A percentile compares a stretch with the other conserved stretches of the same genome.
Evolutionary conservation across 2,113 vertebrate genomes (phyloP).

Genomic region (Microcebus murinus): DNA sequence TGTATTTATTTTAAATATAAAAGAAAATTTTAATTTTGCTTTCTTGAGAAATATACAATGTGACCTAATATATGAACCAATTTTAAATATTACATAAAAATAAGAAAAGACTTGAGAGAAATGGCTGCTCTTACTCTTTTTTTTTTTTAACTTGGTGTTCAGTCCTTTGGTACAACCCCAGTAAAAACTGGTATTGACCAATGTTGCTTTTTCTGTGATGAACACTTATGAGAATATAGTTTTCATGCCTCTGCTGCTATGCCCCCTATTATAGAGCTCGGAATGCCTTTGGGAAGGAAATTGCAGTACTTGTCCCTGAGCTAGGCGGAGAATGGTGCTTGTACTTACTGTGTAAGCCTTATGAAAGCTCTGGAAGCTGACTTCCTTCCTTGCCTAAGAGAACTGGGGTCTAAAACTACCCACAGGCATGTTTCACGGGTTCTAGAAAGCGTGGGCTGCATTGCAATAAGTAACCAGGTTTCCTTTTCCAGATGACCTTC

Average conservation of each 20-base stretch:
- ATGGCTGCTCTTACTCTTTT: neutral
- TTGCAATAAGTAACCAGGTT: neutral
- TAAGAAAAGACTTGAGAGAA: constrained; percentile 20
- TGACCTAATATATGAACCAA: neutral
- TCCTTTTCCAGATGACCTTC: constrained; percentile 88
- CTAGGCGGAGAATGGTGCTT: neutral
- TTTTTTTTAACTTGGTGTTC: neutral
- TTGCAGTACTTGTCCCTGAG: neutral
- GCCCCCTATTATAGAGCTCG: neutral
- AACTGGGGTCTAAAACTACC: neutral
- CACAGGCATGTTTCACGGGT: neutral
- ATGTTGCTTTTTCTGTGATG: neutral
- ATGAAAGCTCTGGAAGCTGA: neutral
- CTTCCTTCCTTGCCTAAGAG: neutral
- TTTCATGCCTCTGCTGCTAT: rapidly evolving
- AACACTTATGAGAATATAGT: neutral
- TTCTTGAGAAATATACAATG: neutral
- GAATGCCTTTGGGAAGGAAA: neutral
- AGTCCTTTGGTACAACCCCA: neutral
- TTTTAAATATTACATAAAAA: constrained; percentile 28
- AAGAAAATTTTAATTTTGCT: constrained; percentile 20
- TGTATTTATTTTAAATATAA: constrained; percentile 10
- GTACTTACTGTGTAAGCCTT: neutral
- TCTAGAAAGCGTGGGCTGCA: neutral
- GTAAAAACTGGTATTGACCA: neutral